Conservation (phyloP, 2,797 vertebrate species). For the Oreonectes daqikongensis region DNA sequence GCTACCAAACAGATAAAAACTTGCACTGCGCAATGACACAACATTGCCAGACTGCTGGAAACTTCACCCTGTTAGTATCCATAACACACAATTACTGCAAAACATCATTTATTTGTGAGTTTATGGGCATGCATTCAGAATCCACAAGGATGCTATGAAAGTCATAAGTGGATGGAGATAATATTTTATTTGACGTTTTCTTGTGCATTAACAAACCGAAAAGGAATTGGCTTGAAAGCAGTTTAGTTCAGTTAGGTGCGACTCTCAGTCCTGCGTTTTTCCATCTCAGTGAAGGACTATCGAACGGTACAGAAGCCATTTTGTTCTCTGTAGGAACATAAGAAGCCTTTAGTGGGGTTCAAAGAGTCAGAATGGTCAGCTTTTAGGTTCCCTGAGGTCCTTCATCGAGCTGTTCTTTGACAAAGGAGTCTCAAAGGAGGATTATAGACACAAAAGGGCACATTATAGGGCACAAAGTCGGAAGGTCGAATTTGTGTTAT, state of each 20-base stretch:
- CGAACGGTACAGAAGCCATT: constrained; percentile 21
- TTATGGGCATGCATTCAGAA: background rate
- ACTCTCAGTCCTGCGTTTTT: constrained; percentile 11
- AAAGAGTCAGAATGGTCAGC: constrained; percentile 9
- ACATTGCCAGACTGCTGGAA: too few relatives aligned
- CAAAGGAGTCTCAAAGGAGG: constrained; percentile 8
- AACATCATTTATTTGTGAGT: background rate
- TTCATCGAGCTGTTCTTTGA: background rate
- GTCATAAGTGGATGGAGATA: too few relatives aligned
- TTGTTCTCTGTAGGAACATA: constrained; percentile 26
- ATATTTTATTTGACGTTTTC: too few relatives aligned
- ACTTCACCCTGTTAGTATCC: too few relatives aligned
- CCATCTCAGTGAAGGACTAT: constrained; percentile 16
- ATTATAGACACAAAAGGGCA: too few relatives aligned
- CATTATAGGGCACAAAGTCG: background rate
- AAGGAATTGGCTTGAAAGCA: background rate
- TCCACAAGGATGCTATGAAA: too few relatives aligned
- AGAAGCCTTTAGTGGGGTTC: constrained; percentile 20
- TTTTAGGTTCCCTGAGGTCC: constrained; percentile 13
- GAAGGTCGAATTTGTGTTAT: background rate
- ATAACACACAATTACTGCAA: background rate
- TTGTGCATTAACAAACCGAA: too few relatives aligned
- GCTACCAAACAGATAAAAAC: background rate
- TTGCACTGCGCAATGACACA: too few relatives aligned
- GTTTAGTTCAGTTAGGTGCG: background rate